Base-by-base conservation (phyloP, 2,888 invertebrate species). In the Panopea generosa region DNA sequence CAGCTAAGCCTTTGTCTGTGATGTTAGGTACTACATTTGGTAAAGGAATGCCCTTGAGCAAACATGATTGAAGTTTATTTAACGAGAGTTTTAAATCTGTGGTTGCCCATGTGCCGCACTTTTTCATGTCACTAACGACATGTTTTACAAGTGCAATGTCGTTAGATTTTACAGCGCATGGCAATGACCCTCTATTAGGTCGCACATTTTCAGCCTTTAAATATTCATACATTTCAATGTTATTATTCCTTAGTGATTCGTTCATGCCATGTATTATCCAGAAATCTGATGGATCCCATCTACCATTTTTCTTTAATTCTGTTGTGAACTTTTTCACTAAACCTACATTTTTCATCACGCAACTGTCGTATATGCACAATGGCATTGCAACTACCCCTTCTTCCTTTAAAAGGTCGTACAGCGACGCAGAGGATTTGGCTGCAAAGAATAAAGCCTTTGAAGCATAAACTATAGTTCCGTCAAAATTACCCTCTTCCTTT, bases 401-500 rank as follows among this genome's bases (percentile, higher is more conserved):
- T 18, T 26, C 2, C 16, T 40, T 45, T 3, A 60, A 49, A 47
- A 49, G 7, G 2, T 45, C 26, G 26, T 47, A 60, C 60, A 60
- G 29, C 9, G n/a, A 11, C 6, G n/a, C 20, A 18, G 6, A 16
- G 2, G 16, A 18, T 18, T 60, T 60, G 6, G 16, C 1, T 16
- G 60, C 60, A 18, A 20, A 26, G 2, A 60, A 26, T 2, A 60
- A 14, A 22, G 60, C 6, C n/a, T 60, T 60, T n/a, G 47, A 26
- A 1, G 29, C 29, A 11, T 9, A 2, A 4, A 57, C 57, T 7
- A 40, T 43, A 26, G 33, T 45, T 27, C 20, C 27, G 2, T 27
- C 26, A 33, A 60, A 60, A 9, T 16, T 18, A 16, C 18, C 2
- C 6, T 20, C 2, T 49, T 29, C 14, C 16, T 40, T 40, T 6